These are phyloP conservation scores for Macropis europaea DNA, from an alignment of 2,888 invertebrate species.

Conservation along the genomic window DNA sequence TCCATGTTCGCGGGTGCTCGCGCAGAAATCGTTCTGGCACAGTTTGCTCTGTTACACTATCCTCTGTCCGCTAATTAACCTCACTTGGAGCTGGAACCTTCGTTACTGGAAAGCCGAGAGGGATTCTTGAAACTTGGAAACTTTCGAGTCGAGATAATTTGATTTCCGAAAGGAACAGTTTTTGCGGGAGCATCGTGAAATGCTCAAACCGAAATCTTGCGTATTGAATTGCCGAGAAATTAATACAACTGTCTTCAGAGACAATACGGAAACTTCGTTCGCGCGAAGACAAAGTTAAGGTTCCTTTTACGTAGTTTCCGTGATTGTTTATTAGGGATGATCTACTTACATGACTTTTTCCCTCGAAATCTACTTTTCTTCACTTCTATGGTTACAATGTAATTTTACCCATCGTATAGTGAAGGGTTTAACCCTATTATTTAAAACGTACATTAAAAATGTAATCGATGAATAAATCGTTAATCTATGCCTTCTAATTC, in stretches of 20 bases:
- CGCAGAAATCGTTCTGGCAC: constrained; percentile 25
- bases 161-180: constrained; percentile 25
- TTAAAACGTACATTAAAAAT: no score
- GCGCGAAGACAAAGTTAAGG: not conserved
- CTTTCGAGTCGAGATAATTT: constrained; percentile 32
- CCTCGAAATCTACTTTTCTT: not conserved
- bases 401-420: no score
- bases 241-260: not conserved
- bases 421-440: no score
- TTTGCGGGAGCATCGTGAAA: not conserved
- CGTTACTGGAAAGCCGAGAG: constrained; percentile 8
- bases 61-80: constrained; percentile 38
- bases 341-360: not conserved
- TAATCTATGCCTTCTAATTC: no score
- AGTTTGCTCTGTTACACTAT: constrained; percentile 45
- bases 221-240: not conserved
- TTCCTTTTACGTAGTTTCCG: not conserved
- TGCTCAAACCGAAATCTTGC: not conserved
- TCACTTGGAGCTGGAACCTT: constrained; percentile 10
- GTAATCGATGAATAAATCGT: no score
- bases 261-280: not conserved
- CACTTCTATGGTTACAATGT: no score
- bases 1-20: not conserved
- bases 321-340: not conserved
- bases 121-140: constrained; percentile 27